These are phyloP conservation scores for Melipona beecheii DNA, from an alignment of 2,888 invertebrate species.

Conservation along the genomic window DNA sequence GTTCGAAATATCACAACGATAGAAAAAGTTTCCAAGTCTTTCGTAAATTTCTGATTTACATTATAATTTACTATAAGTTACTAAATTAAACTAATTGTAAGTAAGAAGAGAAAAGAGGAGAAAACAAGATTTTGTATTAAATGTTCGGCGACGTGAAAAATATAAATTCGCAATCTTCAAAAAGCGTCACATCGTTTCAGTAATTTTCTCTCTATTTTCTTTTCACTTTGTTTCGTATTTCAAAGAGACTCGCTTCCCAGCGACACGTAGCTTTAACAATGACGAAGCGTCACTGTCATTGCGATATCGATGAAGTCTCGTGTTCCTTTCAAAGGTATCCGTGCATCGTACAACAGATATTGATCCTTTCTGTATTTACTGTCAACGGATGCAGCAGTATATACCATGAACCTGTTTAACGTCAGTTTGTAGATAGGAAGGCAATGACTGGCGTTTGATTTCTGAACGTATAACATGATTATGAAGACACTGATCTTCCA, in stretches of 20 bases:
- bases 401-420: conserved; percentile 36
- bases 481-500: conserved; percentile 14
- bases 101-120: neutral
- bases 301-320: conserved; percentile 52
- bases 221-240: neutral
- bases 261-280: conserved; percentile 1
- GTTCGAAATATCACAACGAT: too few species aligned
- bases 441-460: conserved; percentile 18
- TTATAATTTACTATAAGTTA: too few species aligned
- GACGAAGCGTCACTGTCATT: conserved; percentile 41
- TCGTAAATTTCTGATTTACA: too few species aligned
- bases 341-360: conserved; percentile 50
- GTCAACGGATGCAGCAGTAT: conserved; percentile 12
- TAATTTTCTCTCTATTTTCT: neutral
- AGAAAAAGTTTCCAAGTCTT: too few species aligned
- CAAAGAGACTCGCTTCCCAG: neutral
- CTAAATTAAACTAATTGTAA: neutral
- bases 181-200: neutral
- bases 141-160: neutral
- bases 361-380: conserved; percentile 42
- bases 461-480: neutral
- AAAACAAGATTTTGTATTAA: neutral
- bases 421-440: conserved; percentile 26
- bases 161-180: neutral
- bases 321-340: conserved; percentile 50